Evolutionary conservation across 2,888 invertebrate species (phyloP), one percentile per base, ranked within the genome.

Genomic region (Rotaria macrura): DNA sequence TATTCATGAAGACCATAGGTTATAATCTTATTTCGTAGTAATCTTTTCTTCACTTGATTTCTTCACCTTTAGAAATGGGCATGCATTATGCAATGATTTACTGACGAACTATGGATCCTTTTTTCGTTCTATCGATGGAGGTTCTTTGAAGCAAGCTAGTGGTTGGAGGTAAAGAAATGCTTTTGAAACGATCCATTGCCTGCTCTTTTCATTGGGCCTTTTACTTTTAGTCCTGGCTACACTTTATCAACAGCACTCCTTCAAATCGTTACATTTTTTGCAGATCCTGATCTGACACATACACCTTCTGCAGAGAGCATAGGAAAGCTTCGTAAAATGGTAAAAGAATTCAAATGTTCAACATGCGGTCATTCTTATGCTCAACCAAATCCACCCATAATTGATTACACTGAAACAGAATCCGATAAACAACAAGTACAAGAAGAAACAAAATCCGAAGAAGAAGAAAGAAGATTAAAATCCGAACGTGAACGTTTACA

Each of bases 161-260:
- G 74, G 74, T 43, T 79, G 74, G 74, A 79, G 74, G 74, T 79
- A 9, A 43, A n/a, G n/a, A n/a, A n/a, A n/a, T n/a, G n/a, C n/a
- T n/a, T n/a, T n/a, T n/a, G n/a, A n/a, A n/a, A n/a, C n/a, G n/a
- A n/a, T n/a, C n/a, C n/a, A n/a, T n/a, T n/a, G n/a, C n/a, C n/a
- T n/a, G n/a, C n/a, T n/a, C n/a, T n/a, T n/a, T n/a, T n/a, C n/a
- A n/a, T n/a, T n/a, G n/a, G n/a, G n/a, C n/a, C 49, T 49, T 17
- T 0, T 49, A 49, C 17, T 49, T 49, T 17, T 43, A 79, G 74
- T 23, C 74, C 74, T 17, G 74, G 74, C 7, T 79, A 79, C 43
- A 79, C 74, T 43, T 79, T 79, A 79, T 79, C 74, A 40, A 79
- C 74, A 12, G 43, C 40, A 25, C 74, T 79, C 25, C 43, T 79